Evolutionary conservation across 2,888 invertebrate genomes (phyloP), one percentile per base, ranked within the genome.

Genomic region (Archips crataeganus): DNA sequence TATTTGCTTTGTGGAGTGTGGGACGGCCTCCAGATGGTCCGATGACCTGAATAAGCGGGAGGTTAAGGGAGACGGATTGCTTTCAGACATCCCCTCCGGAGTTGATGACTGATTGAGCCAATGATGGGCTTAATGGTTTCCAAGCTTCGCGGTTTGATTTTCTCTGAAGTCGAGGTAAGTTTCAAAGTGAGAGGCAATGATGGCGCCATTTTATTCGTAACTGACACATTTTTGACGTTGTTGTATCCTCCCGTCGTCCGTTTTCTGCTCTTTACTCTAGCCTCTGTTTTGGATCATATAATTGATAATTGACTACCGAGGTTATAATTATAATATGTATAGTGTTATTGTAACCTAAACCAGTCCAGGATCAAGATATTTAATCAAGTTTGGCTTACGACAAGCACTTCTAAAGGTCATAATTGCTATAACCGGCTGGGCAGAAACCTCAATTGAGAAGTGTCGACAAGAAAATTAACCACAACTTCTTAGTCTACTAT

Each of bases 1-100:
- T 74, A 69, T 74, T 69, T 74, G 36, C 42, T 54, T 65, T 51
- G 51, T 15, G 47, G 47, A 62, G 54, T 62, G 36, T 15, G 70
- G 49, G 61, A 70, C 54, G 59, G 49, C 71, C 71, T 71, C 66
- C 66, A 71, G 66, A 68, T 69, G 73, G 73, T 69, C 68, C 68
- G 59, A 69, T 69, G 68, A 68, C 73, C 73, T 73, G 63, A 36
- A 65, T 63, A 63, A 62, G 4, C 60, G 34, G 36, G 34, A 15
- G 34, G 57, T 11, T 32, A 32, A 63, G 47, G 45, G 42, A 63
- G 32, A 63, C 47, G 47, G 47, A 63, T 47, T 34, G 63, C 9
- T 45, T 54, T 54, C 23, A 57, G 32, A 32, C 57, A 57, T 54
- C 11, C 32, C 54, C 32, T 57, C 32, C 4, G 11, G 57, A 15